phyloP scores from a whole-genome alignment of 2,797 vertebrate species.

The Hippocampus kuda region DNA sequence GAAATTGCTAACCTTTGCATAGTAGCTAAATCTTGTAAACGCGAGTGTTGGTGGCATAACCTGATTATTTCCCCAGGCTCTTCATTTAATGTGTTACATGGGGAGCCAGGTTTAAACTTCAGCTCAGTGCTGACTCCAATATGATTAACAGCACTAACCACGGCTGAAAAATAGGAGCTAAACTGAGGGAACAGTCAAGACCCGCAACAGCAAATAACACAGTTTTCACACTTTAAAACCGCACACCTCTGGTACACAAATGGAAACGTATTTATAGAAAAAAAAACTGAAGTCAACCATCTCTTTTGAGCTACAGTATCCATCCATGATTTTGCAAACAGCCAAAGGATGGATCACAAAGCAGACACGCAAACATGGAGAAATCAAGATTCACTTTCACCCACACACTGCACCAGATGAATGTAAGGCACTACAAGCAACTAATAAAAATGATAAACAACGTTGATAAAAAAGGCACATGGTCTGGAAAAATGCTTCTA shows the following conservation, averaged over 20 bases:
- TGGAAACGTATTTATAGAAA: neutral
- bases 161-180: neutral
- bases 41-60: constrained; percentile 17
- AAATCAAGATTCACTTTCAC: too few relatives aligned
- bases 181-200: neutral
- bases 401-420: neutral
- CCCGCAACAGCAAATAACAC: neutral
- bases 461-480: too few relatives aligned
- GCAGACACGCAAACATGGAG: neutral
- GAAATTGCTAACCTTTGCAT: constrained; percentile 36
- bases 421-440: neutral
- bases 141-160: constrained; percentile 3
- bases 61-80: constrained; percentile 28
- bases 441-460: neutral
- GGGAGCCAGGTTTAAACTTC: neutral
- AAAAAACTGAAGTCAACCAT: neutral
- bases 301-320: too few relatives aligned
- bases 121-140: neutral
- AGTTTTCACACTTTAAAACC: neutral
- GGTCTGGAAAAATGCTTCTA: too few relatives aligned
- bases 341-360: neutral
- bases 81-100: constrained; percentile 4
- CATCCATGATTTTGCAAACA: neutral
- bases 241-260: neutral
- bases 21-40: constrained; percentile 20